Base-by-base conservation (phyloP, 2,888 invertebrate species). In the Nudaria mundana region DNA sequence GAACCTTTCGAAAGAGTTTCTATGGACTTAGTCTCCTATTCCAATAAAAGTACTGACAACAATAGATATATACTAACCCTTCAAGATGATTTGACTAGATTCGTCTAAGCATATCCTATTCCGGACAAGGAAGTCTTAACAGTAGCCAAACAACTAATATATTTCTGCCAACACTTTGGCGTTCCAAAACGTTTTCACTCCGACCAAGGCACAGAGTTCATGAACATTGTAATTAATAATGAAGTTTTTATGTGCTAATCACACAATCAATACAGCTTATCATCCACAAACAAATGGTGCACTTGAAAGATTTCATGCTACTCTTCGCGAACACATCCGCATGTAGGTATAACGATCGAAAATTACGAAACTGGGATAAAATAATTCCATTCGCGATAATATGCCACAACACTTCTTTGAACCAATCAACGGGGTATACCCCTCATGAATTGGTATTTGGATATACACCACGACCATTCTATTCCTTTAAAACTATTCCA, bases 1-100 rank as follows among this genome's bases (percentile, higher is more conserved):
- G 64, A 66, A 55, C 63, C 66, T 4, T 66, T 68, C 20, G 63
- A 66, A 52, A 43, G 63, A 12, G 58, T 70, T 3, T 53, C 66
- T 5, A 66, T 68, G 2, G 68, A 70, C 29, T 20, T 68, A 36
- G 67, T 70, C 0, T 67, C 66, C 0, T 70, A 67, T 31, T 69
- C 66, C 3, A 69, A 71, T 5, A 40, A 62, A 1, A 65, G 50
- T 2, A 41, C 55, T 3, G 52, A 60, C 11, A 38, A 38, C 16
- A 66, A 66, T 28, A 66, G 55, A 47, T 66, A 69, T 28, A 41
- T 67, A 3, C 30, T 67, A 3, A 66, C 63, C 1, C 30, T 69
- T 65, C 23, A 66, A 58, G 68, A 68, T 23, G 64, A 70, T 1
- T 30, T 67, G 3, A 68, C 64, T 13, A 11, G 63, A 31, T 69